Percentiles rank a stretch among this genome's conserved stretches.
Evolutionary conservation across 2,888 invertebrate species (phyloP).

Genomic region (Leptinotarsa peninsularis): DNA sequence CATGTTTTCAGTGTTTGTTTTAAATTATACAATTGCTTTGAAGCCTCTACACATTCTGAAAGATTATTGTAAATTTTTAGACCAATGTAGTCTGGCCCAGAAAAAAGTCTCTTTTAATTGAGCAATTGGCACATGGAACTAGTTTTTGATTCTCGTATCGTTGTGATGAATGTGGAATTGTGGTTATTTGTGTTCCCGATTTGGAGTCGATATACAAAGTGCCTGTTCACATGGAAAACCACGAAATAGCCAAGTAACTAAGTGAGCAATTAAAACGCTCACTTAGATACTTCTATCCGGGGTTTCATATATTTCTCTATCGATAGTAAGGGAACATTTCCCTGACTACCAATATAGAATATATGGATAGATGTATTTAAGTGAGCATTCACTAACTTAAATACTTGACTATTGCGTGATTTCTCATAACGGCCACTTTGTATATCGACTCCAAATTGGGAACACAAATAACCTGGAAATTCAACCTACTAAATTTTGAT

Average conservation of each 20-base stretch:
- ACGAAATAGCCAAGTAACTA: slow-evolving; percentile 88
- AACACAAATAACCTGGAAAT: slow-evolving; percentile 73
- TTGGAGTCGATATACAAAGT: slow-evolving; percentile 95
- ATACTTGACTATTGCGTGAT: slow-evolving; percentile 88
- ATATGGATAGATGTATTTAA: slow-evolving; percentile 71
- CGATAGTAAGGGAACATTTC: slow-evolving; percentile 75
- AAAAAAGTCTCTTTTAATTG: too few species aligned
- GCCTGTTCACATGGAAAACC: slow-evolving; percentile 91
- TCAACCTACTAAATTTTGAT: too few species aligned
- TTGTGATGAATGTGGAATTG: too few species aligned
- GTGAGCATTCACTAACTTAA: slow-evolving; percentile 75
- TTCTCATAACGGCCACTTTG: slow-evolving; percentile 94
- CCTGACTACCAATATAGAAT: slow-evolving; percentile 77
- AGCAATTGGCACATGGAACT: too few species aligned
- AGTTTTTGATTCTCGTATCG: too few species aligned
- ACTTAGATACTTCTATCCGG: slow-evolving; percentile 80
- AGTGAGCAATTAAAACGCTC: slow-evolving; percentile 78
- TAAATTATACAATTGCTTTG: too few species aligned
- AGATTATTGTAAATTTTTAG: too few species aligned
- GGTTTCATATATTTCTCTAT: slow-evolving; percentile 81
- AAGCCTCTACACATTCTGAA: too few species aligned
- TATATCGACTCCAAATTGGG: slow-evolving; percentile 96
- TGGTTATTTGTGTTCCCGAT: slow-evolving; percentile 84
- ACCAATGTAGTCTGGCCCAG: too few species aligned
- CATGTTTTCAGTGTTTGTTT: too few species aligned